Conservation (phyloP, 2,113 vertebrate genomes). For the Corapipo altera region DNA sequence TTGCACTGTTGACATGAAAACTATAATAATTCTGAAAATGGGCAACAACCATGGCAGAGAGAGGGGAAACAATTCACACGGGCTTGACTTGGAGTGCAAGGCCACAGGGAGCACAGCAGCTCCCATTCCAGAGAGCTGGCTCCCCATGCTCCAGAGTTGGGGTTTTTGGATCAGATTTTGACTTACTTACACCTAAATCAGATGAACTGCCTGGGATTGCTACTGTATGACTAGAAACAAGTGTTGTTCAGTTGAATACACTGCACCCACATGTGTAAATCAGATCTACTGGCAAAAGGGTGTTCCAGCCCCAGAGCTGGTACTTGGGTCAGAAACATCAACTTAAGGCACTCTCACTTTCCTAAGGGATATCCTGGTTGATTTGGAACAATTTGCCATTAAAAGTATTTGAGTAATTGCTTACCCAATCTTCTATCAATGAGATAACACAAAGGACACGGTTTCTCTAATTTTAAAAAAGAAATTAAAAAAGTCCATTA, state of each 20-base stretch:
- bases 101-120: neutral
- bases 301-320: neutral
- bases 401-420: neutral
- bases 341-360: neutral
- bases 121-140: fast-evolving
- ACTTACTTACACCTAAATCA: neutral
- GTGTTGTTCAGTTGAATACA: neutral
- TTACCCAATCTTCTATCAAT: neutral
- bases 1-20: neutral
- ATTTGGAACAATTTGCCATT: neutral
- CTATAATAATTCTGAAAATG: neutral
- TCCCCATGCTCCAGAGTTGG: neutral
- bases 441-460: neutral
- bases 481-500: neutral
- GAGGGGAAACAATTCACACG: neutral
- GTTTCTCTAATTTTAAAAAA: neutral
- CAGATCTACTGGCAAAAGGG: neutral
- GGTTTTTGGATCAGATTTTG: neutral
- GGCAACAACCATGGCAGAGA: neutral
- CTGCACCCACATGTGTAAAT: neutral
- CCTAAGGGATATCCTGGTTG: neutral
- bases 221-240: neutral
- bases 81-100: neutral
- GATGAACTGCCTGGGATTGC: neutral
- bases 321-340: neutral